Percentiles rank a stretch among this genome's conserved stretches.
Conservation (phyloP, 1,140 invertebrate genomes). For the Bombus terrestris region DNA sequence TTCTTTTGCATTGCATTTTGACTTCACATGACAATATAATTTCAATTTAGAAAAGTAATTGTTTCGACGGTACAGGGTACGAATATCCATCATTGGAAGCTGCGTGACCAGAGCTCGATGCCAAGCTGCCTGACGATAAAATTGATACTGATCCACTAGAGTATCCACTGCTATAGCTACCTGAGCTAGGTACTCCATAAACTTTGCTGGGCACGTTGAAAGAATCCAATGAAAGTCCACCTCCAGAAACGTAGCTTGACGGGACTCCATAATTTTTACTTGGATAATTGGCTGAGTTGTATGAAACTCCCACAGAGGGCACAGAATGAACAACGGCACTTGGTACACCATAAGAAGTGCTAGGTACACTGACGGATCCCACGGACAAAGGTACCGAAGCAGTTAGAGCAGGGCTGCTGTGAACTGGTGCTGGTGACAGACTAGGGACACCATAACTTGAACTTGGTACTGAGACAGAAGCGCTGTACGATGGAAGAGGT, state of each 20-base stretch:
- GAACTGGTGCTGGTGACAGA: background rate
- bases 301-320: background rate
- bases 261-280: background rate
- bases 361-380: constrained; percentile 13
- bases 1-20: too few relatives aligned
- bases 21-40: too few relatives aligned
- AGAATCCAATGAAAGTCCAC: background rate
- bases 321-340: background rate
- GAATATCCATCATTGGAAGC: constrained; percentile 53
- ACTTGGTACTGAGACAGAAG: background rate
- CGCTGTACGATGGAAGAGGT: background rate
- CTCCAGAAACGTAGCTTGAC: background rate
- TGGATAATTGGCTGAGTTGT: background rate
- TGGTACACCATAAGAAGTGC: constrained; percentile 25
- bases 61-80: constrained; percentile 57
- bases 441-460: constrained; percentile 8
- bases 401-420: background rate
- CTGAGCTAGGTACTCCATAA: background rate
- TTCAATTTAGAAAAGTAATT: constrained; percentile 34
- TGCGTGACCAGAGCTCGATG: too few relatives aligned
- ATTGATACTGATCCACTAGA: background rate
- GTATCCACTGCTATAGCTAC: background rate
- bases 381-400: constrained; percentile 57
- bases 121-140: background rate
- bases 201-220: background rate